phyloP scores from a whole-genome alignment of 2,797 vertebrate species.

The Carduelis carduelis region DNA sequence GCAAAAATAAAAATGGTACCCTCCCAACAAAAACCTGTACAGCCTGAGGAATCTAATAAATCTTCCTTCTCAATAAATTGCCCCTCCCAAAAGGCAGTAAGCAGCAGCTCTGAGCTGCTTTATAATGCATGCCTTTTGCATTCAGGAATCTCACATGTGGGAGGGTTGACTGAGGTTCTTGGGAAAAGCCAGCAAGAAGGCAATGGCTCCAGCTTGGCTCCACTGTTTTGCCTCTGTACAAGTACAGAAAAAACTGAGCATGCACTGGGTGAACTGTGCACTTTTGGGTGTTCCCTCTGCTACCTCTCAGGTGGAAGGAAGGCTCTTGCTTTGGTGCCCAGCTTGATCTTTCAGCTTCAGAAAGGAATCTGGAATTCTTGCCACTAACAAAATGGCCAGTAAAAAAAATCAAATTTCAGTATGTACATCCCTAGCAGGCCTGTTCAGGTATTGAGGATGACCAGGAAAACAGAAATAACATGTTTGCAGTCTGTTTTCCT shows the following conservation, averaged over 20 bases:
- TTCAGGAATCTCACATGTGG: background rate
- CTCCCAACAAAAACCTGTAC: background rate
- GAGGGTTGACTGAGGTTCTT: background rate
- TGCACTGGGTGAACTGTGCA: background rate
- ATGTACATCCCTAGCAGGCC: accelerated
- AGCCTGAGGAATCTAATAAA: background rate
- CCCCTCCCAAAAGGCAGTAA: background rate
- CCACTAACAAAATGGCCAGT: background rate
- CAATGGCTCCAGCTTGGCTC: background rate
- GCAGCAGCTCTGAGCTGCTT: background rate
- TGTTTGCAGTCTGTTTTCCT: background rate
- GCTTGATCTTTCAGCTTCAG: background rate
- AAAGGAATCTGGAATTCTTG: background rate
- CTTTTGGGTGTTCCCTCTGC: background rate
- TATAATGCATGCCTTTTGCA: background rate
- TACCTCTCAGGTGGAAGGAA: background rate
- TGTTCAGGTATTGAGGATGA: background rate
- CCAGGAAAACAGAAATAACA: background rate
- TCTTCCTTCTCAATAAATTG: background rate
- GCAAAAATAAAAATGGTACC: background rate
- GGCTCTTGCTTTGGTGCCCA: background rate
- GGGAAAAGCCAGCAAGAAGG: background rate
- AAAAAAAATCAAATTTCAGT: background rate
- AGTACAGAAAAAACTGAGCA: background rate
- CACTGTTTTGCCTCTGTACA: background rate